phyloP scores from a whole-genome alignment of 2,113 vertebrate species.

The Empidonax traillii region DNA sequence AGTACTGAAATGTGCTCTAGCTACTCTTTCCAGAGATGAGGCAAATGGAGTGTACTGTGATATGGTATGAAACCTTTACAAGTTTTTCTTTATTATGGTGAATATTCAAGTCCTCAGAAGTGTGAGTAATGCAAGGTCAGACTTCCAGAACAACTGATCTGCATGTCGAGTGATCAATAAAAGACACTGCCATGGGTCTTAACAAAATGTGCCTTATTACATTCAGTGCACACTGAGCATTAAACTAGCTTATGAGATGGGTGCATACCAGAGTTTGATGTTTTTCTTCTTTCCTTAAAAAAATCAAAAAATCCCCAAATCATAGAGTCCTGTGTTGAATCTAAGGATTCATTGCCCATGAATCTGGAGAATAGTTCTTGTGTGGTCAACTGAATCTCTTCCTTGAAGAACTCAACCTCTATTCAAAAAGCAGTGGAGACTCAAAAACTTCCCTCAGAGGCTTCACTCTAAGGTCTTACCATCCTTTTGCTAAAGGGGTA shows the following conservation, averaged over 20 bases:
- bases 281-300: background rate
- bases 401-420: background rate
- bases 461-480: background rate
- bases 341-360: background rate
- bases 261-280: background rate
- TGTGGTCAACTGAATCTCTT: background rate
- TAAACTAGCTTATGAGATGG: background rate
- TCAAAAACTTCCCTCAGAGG: background rate
- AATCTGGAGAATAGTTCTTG: background rate
- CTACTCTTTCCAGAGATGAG: background rate
- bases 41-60: background rate
- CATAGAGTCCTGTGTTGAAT: background rate
- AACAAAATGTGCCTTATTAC: background rate
- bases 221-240: background rate
- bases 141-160: background rate
- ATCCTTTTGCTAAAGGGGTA: rapidly evolving
- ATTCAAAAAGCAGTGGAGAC: background rate
- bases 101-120: background rate
- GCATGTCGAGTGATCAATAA: background rate
- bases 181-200: background rate
- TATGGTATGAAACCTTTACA: background rate
- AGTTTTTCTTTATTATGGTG: background rate
- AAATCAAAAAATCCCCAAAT: background rate
- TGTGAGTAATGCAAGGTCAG: background rate
- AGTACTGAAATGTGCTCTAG: background rate